These are phyloP conservation scores for Tiphia femorata DNA, from an alignment of 2,888 invertebrate species.

Conservation along the genomic window DNA sequence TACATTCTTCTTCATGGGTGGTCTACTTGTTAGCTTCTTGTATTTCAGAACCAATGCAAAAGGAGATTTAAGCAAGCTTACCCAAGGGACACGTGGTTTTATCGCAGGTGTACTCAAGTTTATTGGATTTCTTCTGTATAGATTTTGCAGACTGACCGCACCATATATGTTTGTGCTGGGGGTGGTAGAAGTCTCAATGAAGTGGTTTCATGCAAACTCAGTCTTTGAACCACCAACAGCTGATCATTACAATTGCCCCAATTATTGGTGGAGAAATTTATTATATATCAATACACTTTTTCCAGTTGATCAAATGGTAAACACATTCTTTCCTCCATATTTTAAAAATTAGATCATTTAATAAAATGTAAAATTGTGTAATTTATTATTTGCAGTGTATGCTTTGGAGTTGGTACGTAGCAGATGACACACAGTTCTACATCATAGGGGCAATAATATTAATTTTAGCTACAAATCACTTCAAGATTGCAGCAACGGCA, in stretches of 20 bases:
- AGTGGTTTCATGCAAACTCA: conserved; percentile 85
- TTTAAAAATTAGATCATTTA: neutral
- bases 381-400: conserved; percentile 82
- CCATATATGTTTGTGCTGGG: conserved; percentile 88
- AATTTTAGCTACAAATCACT: conserved; percentile 85
- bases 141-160: conserved; percentile 79
- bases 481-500: conserved; percentile 80
- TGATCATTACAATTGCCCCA: conserved; percentile 85
- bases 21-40: conserved; percentile 86
- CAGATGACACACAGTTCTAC: conserved; percentile 90
- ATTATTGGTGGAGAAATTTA: conserved; percentile 91
- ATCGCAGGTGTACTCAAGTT: conserved; percentile 72
- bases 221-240: conserved; percentile 87
- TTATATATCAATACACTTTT: conserved; percentile 89
- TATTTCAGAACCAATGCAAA: conserved; percentile 79
- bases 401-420: conserved; percentile 93
- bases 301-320: conserved; percentile 87
- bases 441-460: conserved; percentile 84
- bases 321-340: no score
- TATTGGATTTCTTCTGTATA: conserved; percentile 80
- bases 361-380: neutral
- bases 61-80: conserved; percentile 71
- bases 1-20: conserved; percentile 73
- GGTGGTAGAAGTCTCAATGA: conserved; percentile 87
- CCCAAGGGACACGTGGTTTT: conserved; percentile 68